These are phyloP conservation scores for Sphaerophoria taeniata DNA, from an alignment of 2,888 invertebrate genomes.

Conservation along the genomic window DNA sequence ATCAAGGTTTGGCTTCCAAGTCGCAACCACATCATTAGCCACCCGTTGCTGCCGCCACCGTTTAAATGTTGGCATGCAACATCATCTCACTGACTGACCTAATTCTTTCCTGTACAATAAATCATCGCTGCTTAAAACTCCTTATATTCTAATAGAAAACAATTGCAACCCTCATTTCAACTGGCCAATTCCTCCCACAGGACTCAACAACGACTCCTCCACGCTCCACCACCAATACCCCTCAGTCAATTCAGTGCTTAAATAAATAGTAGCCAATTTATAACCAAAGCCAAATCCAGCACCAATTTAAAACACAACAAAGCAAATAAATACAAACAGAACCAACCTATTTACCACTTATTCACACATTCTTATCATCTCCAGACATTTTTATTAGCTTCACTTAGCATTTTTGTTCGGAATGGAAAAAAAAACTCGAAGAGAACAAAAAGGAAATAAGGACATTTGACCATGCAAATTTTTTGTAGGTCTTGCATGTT, in stretches of 20 bases:
- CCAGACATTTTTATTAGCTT: conserved; percentile 68
- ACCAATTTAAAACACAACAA: conserved; percentile 29
- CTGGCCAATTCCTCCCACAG: neutral
- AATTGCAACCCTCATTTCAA: conserved; percentile 26
- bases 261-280: conserved; percentile 54
- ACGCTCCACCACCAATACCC: neutral
- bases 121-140: conserved; percentile 42
- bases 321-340: neutral
- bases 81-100: conserved; percentile 30
- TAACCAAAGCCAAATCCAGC: conserved; percentile 44
- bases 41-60: neutral
- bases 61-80: neutral
- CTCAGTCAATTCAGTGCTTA: conserved; percentile 41
- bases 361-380: conserved; percentile 68
- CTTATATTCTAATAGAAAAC: conserved; percentile 18
- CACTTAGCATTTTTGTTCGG: conserved; percentile 45
- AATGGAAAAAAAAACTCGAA: neutral
- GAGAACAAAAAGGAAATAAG: conserved; percentile 14
- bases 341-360: conserved; percentile 52
- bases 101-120: conserved; percentile 34
- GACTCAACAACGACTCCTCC: neutral
- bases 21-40: conserved; percentile 18
- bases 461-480: conserved; percentile 64
- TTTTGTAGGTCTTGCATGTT: conserved; percentile 59
- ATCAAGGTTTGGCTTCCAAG: conserved; percentile 34